phyloP scores from a whole-genome alignment of 2,113 vertebrate genomes.

The Amia ocellicauda region DNA sequence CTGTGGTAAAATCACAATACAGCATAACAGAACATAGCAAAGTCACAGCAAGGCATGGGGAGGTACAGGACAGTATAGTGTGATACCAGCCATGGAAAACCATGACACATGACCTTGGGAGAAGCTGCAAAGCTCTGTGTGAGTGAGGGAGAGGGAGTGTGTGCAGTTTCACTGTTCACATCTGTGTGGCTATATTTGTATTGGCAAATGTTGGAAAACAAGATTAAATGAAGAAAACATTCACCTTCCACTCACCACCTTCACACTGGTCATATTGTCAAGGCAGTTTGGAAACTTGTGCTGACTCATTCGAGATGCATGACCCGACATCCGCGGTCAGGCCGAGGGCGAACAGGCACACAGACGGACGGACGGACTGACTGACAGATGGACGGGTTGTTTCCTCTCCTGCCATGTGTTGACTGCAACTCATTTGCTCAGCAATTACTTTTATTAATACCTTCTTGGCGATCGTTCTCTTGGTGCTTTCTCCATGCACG shows the following conservation, averaged over 20 bases:
- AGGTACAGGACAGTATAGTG: too few relatives aligned
- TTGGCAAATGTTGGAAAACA: constrained; percentile 31
- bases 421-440: constrained; percentile 8
- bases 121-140: background rate
- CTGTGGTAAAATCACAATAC: too few relatives aligned
- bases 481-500: background rate
- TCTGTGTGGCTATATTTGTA: constrained; percentile 45
- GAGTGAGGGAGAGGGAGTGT: background rate
- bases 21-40: too few relatives aligned
- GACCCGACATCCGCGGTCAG: too few relatives aligned
- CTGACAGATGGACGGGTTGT: background rate
- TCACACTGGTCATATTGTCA: background rate
- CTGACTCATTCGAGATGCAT: too few relatives aligned
- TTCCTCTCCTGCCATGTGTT: background rate
- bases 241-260: background rate
- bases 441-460: constrained; percentile 12
- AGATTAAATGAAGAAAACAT: too few relatives aligned
- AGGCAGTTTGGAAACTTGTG: background rate
- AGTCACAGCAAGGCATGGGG: too few relatives aligned
- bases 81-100: too few relatives aligned
- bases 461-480: constrained; percentile 1
- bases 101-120: background rate
- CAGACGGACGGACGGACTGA: background rate
- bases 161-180: constrained; percentile 38
- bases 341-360: background rate